These are phyloP conservation scores for Endomychus coccineus DNA, from an alignment of 2,888 invertebrate genomes.

Conservation along the genomic window DNA sequence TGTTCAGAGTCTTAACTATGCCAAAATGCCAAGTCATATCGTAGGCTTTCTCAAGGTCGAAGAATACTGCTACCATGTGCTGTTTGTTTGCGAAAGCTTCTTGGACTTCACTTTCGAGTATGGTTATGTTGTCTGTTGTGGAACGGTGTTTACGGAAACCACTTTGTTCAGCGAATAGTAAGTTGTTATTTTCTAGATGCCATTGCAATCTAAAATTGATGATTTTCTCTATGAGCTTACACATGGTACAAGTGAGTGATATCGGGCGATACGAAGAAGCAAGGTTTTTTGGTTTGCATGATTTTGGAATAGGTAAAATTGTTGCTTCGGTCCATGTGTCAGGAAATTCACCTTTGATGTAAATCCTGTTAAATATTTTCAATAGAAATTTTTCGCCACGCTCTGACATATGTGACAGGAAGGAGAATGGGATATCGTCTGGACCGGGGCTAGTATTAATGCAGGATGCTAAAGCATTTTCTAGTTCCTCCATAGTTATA, in stretches of 20 bases:
- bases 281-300: too few species aligned
- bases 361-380: too few species aligned
- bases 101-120: constrained; percentile 10
- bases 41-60: constrained; percentile 12
- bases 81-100: constrained; percentile 14
- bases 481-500: too few species aligned
- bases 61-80: constrained; percentile 9
- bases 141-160: constrained; percentile 10
- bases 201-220: constrained; percentile 11
- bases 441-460: too few species aligned
- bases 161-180: constrained; percentile 4
- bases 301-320: too few species aligned
- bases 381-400: too few species aligned
- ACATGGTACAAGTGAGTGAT: constrained; percentile 7
- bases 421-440: too few species aligned
- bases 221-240: constrained; percentile 13
- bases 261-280: constrained; percentile 11
- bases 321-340: too few species aligned
- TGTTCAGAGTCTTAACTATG: constrained; percentile 6
- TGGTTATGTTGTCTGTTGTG: constrained; percentile 10
- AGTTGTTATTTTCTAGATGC: constrained; percentile 10
- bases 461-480: too few species aligned
- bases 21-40: constrained; percentile 11
- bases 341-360: too few species aligned
- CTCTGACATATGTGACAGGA: too few species aligned